Conservation (phyloP, 2,888 invertebrate species). For the Lithophane leautieri region DNA sequence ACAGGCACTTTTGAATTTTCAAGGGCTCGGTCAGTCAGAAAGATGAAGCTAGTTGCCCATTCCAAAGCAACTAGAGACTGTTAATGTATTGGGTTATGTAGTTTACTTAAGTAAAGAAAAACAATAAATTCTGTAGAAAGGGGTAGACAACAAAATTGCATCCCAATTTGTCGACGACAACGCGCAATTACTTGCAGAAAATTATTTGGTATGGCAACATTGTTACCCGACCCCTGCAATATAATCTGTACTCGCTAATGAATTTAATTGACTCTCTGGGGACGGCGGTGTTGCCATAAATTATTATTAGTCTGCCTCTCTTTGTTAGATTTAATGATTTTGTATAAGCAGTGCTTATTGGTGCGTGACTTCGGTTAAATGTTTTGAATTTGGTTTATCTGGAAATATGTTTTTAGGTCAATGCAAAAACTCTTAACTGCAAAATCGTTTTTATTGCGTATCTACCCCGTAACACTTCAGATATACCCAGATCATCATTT, state of each 20-base stretch:
- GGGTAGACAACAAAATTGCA: conserved; percentile 36
- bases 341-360: conserved; percentile 13
- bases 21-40: too few species aligned
- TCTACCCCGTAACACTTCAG: too few species aligned
- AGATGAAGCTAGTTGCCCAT: too few species aligned
- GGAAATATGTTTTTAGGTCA: too few species aligned
- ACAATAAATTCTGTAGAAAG: background rate
- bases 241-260: conserved; percentile 65
- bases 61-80: too few species aligned
- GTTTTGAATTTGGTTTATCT: background rate
- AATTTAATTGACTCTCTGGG: conserved; percentile 72
- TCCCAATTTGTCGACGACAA: conserved; percentile 51
- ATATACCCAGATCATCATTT: too few species aligned
- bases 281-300: conserved; percentile 65
- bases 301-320: conserved; percentile 53
- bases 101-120: too few species aligned
- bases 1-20: too few species aligned
- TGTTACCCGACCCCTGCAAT: conserved; percentile 65
- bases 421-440: too few species aligned
- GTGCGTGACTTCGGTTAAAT: background rate
- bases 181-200: conserved; percentile 58
- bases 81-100: too few species aligned
- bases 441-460: too few species aligned
- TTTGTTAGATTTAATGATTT: conserved; percentile 43
- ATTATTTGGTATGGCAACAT: conserved; percentile 64